Conservation (phyloP, 2,888 invertebrate genomes). For the Nymphalis c-album region DNA sequence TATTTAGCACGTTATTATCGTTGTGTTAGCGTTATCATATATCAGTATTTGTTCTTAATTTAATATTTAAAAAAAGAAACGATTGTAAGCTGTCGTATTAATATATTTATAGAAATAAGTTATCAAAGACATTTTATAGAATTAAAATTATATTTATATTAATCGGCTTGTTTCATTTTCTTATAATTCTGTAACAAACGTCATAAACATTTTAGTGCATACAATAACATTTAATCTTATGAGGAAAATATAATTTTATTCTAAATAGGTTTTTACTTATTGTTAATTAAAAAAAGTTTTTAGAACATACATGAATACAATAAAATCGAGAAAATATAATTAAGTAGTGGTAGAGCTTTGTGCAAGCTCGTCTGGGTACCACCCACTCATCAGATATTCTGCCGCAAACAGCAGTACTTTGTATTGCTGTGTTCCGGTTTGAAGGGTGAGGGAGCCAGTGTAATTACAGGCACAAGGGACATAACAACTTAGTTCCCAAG, state of each 20-base stretch:
- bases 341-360: too few relatives aligned
- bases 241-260: too few relatives aligned
- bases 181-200: conserved; percentile 55
- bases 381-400: too few relatives aligned
- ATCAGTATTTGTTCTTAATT: conserved; percentile 7
- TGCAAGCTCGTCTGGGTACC: too few relatives aligned
- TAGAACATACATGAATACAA: not conserved
- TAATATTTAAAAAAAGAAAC: conserved; percentile 1
- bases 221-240: too few relatives aligned
- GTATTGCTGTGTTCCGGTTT: too few relatives aligned
- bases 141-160: conserved; percentile 39
- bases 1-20: not conserved
- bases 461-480: too few relatives aligned
- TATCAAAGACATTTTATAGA: conserved; percentile 27
- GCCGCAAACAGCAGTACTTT: too few relatives aligned
- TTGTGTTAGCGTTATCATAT: not conserved
- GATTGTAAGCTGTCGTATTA: not conserved
- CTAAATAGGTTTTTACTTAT: not conserved
- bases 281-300: not conserved
- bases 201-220: not conserved
- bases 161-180: conserved; percentile 40
- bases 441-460: too few relatives aligned
- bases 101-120: conserved; percentile 13
- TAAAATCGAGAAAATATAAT: not conserved
- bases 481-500: too few relatives aligned